Evolutionary conservation across 2,888 invertebrate genomes (phyloP).

Genomic region (Anoplius nigerrimus): DNA sequence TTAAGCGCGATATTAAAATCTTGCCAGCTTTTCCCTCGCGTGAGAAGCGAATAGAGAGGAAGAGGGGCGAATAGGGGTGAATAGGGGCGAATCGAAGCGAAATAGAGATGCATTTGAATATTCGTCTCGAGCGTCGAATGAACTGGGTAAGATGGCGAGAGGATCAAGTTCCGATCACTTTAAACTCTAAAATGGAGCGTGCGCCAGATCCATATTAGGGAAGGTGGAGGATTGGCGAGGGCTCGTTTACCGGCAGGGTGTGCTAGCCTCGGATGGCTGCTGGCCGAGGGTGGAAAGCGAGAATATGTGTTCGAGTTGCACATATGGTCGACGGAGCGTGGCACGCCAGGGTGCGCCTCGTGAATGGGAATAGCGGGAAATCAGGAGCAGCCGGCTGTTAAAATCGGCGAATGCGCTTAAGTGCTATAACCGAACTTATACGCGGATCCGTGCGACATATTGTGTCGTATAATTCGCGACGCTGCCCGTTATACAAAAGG

Average conservation of each 20-base stretch:
- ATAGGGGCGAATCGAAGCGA: no score
- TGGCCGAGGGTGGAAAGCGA: neutral
- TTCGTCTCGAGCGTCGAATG: no score
- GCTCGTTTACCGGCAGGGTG: constrained; percentile 20
- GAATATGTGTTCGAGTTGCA: constrained; percentile 24
- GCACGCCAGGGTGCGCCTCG: constrained; percentile 46
- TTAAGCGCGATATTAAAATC: no score
- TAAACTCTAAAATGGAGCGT: constrained; percentile 51
- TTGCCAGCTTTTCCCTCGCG: neutral
- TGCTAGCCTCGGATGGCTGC: neutral
- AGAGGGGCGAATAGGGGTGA: no score
- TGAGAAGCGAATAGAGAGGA: no score
- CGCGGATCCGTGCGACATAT: constrained; percentile 28
- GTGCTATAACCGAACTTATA: constrained; percentile 37
- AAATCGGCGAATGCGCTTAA: constrained; percentile 58
- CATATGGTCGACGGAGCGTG: constrained; percentile 41
- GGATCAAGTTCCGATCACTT: constrained; percentile 39
- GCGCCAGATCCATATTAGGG: constrained; percentile 47
- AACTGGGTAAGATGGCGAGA: constrained; percentile 4
- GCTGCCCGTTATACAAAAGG: no score
- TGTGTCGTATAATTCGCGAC: constrained; percentile 11
- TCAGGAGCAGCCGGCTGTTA: constrained; percentile 53
- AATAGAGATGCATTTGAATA: no score
- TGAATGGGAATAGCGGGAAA: constrained; percentile 67
- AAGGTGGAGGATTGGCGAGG: neutral